Conservation (phyloP, 2,113 vertebrate genomes). For the Loxodonta africana region DNA sequence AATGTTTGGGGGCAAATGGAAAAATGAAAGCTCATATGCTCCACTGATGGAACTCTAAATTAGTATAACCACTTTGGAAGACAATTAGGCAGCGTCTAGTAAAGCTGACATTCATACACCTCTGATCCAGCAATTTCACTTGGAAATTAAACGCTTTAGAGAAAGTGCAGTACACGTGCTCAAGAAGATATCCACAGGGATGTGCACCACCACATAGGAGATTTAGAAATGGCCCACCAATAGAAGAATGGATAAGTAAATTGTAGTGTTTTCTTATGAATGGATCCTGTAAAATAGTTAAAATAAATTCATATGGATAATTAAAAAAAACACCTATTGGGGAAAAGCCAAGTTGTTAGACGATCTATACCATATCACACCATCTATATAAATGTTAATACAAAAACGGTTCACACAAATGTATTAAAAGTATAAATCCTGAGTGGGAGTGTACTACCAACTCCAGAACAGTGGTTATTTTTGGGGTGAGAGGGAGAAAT, state of each 20-base stretch:
- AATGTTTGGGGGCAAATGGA: not conserved
- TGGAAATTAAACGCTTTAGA: not conserved
- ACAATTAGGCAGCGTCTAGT: not conserved
- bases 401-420: not conserved
- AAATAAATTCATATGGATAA: not conserved
- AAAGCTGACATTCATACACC: not conserved
- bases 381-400: not conserved
- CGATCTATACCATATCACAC: not conserved
- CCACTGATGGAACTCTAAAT: not conserved
- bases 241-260: no score
- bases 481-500: not conserved
- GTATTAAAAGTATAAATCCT: not conserved
- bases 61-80: not conserved
- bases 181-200: not conserved
- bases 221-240: no score
- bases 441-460: not conserved
- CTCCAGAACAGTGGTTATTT: not conserved
- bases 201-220: no score
- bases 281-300: not conserved
- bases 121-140: not conserved
- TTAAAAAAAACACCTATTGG: not conserved
- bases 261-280: no score
- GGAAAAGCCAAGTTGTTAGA: not conserved
- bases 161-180: not conserved
- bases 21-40: not conserved